Base-by-base conservation (phyloP, 2,113 vertebrate genomes). In the Ivindomyrus marchei region DNA sequence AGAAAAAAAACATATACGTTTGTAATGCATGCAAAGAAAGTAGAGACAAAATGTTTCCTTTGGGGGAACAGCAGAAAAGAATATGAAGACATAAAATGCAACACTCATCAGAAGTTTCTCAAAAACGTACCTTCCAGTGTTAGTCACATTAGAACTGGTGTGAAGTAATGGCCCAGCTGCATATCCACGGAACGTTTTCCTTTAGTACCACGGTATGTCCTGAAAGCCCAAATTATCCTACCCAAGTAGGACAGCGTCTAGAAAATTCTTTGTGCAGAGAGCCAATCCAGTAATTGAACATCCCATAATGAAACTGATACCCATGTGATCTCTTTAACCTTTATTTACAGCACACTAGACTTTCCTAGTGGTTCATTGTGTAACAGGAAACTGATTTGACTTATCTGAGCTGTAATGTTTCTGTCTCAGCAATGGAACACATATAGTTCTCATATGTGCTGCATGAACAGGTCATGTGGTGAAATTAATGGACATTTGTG, bases 341-440 rank as follows among this genome's bases (percentile, higher is more conserved):
- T 88, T 90, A 91, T 91, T 88, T 90, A 90, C 91, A 80, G 53
- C 50, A 56, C 89, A 88, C 88, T 31, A 80, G 74, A 70, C 47
- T 84, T 88, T 70, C 84, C 50, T 46, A 77, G 27, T 49, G 19
- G 27, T 49, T 49, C 58, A 39, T 6, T 87, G 27, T 10, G 31
- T 39, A 42, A 42, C 21, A 36, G 27, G 31, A 70, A 47, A 49
- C 56, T 45, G 85, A 15, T 50, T 42, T 50, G 50, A 49, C 50
- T 58, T 19, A 19, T 62, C 88, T 53, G 87, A 46, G 49, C 15
- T 88, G 27, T 70, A 31, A 31, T 31, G 62, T 70, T 70, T 70
- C 62, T 27, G n/a, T 31, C 9, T 70, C 62, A 31, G 62, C 62
- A 31, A 70, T 3, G 0, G n/a, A 31, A 70, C 9, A 31, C 62